phyloP scores from a whole-genome alignment of 2,797 vertebrate genomes.

The Emys orbicularis region DNA sequence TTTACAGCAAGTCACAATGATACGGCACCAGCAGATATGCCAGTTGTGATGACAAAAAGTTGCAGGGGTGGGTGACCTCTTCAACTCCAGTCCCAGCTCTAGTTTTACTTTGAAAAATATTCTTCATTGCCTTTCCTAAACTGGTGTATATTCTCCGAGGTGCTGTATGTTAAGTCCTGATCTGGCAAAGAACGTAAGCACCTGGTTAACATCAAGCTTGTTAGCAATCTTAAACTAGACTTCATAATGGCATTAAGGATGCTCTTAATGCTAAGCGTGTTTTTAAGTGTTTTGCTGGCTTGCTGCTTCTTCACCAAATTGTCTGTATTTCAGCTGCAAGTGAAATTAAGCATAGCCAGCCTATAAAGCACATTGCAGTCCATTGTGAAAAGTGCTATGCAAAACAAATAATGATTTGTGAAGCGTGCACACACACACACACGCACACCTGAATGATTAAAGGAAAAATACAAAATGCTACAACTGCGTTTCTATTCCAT shows the following conservation, averaged over 20 bases:
- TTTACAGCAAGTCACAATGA: neutral
- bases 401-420: constrained; percentile 58
- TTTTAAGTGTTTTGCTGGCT: constrained; percentile 61
- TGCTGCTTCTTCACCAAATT: constrained; percentile 52
- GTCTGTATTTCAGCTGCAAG: constrained; percentile 48
- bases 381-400: constrained; percentile 64
- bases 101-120: neutral
- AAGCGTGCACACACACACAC: constrained; percentile 33
- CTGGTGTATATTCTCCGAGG: neutral
- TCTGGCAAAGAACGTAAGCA: constrained; percentile 14
- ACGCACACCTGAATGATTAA: constrained; percentile 43
- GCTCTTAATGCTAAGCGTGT: constrained; percentile 56
- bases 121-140: neutral
- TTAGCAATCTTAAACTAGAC: constrained; percentile 38
- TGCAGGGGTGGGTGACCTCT: neutral
- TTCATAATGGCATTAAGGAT: constrained; percentile 53
- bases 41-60: neutral
- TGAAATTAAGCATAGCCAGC: constrained; percentile 46
- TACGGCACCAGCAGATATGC: neutral
- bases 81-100: neutral
- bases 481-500: neutral
- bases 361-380: constrained; percentile 66
- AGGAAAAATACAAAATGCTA: neutral
- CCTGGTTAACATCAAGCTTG: constrained; percentile 43
- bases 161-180: constrained; percentile 47